Conservation (phyloP, 2,113 vertebrate species). For the Acanthisitta chloris region DNA sequence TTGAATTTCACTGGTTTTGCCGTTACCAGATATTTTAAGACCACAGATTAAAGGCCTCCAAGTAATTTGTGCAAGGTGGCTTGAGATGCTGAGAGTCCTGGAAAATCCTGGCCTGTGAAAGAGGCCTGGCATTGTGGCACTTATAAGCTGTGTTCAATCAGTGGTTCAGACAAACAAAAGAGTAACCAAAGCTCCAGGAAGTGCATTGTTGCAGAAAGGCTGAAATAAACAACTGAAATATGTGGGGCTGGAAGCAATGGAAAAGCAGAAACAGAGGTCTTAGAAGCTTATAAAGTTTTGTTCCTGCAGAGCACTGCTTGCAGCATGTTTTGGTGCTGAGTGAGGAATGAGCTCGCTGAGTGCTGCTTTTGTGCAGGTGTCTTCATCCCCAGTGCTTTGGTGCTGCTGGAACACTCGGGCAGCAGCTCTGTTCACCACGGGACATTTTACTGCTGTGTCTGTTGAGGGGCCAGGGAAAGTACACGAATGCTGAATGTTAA, state of each 20-base stretch:
- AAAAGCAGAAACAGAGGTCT: background rate
- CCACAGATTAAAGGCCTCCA: background rate
- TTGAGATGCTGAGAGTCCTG: background rate
- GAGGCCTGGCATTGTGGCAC: fast-evolving
- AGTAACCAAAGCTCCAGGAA: background rate
- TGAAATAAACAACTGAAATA: background rate
- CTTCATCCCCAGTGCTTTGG: background rate
- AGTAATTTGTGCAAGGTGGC: background rate
- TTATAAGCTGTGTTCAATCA: background rate
- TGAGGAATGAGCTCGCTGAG: background rate
- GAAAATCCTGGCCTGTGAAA: background rate
- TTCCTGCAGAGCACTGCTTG: background rate
- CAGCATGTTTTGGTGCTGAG: background rate
- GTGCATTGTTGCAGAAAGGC: background rate
- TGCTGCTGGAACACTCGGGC: background rate
- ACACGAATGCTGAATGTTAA: background rate
- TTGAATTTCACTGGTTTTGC: background rate
- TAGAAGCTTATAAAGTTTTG: background rate
- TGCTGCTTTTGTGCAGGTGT: background rate
- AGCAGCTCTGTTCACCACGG: background rate
- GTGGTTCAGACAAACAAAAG: background rate
- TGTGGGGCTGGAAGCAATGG: background rate
- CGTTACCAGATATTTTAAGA: background rate
- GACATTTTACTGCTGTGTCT: background rate
- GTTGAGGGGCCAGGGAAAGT: background rate